These are phyloP conservation scores for Limanda limanda DNA, from an alignment of 2,113 vertebrate species.

Conservation along the genomic window DNA sequence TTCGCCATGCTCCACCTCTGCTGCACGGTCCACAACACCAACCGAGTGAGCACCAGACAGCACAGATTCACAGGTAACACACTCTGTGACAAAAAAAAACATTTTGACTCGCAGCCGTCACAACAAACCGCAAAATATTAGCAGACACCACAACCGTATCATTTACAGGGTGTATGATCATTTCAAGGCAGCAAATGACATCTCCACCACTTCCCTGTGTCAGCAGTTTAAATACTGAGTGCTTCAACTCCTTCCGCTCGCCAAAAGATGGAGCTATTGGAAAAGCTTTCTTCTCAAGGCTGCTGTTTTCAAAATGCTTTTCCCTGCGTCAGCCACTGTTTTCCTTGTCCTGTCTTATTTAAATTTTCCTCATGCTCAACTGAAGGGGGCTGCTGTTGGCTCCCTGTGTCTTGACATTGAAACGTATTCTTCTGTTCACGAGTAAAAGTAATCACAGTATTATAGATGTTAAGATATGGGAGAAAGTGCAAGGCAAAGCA, in stretches of 20 bases:
- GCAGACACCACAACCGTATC: neutral
- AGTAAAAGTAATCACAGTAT: neutral
- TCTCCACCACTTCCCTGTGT: neutral
- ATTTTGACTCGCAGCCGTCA: neutral
- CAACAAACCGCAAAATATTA: neutral
- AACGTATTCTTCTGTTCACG: neutral
- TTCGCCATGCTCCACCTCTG: slow-evolving; percentile 85
- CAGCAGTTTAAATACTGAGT: slow-evolving; percentile 7
- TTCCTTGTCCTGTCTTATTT: neutral
- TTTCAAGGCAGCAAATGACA: neutral
- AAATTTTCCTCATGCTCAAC: neutral
- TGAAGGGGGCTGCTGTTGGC: neutral
- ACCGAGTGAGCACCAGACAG: slow-evolving; percentile 82
- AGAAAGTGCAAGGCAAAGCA: slow-evolving; percentile 7
- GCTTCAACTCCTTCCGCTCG: slow-evolving; percentile 24
- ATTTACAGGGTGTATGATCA: neutral
- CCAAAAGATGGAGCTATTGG: slow-evolving; percentile 79
- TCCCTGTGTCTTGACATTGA: neutral
- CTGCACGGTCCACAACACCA: slow-evolving; percentile 80
- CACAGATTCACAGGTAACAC: slow-evolving; percentile 82
- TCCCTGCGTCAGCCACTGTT: neutral
- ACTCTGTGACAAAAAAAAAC: neutral
- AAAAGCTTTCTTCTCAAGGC: slow-evolving; percentile 28
- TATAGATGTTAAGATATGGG: neutral
- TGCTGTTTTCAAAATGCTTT: neutral